Conservation (phyloP, 2,113 vertebrate genomes). For the Semnornis frantzii region DNA sequence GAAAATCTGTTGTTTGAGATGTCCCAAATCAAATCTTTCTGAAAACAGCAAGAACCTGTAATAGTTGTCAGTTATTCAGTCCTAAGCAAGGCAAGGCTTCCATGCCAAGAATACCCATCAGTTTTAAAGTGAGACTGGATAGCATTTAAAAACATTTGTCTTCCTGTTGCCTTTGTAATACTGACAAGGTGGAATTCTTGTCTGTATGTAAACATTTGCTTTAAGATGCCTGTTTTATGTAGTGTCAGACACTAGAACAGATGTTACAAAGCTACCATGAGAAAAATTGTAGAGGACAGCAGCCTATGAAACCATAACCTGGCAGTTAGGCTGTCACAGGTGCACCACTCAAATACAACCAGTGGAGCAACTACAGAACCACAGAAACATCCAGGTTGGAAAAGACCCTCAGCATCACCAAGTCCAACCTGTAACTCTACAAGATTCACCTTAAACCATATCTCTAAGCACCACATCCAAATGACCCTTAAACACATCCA, state of each 20-base stretch:
- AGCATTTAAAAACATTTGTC: background rate
- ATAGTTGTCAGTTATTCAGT: background rate
- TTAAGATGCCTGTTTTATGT: background rate
- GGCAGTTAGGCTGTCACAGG: background rate
- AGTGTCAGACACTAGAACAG: background rate
- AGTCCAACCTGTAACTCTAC: too few relatives aligned
- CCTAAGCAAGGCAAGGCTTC: slow-evolving; percentile 7
- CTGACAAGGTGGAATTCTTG: background rate
- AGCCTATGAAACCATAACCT: background rate
- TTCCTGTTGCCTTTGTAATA: background rate
- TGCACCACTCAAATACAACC: background rate
- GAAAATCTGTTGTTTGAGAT: slow-evolving; percentile 12
- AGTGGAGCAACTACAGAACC: background rate
- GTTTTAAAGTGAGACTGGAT: background rate
- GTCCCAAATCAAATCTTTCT: slow-evolving; percentile 5
- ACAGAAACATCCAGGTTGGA: too few relatives aligned
- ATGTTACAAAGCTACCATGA: background rate
- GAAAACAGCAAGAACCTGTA: background rate
- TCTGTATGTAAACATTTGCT: background rate
- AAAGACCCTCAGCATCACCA: too few relatives aligned
- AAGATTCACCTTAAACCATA: too few relatives aligned
- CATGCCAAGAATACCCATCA: background rate
- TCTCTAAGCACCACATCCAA: too few relatives aligned
- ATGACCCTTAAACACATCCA: too few relatives aligned
- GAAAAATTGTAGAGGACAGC: background rate